These are phyloP conservation scores for Campoplex nolae DNA, from an alignment of 2,888 invertebrate species.

Conservation along the genomic window DNA sequence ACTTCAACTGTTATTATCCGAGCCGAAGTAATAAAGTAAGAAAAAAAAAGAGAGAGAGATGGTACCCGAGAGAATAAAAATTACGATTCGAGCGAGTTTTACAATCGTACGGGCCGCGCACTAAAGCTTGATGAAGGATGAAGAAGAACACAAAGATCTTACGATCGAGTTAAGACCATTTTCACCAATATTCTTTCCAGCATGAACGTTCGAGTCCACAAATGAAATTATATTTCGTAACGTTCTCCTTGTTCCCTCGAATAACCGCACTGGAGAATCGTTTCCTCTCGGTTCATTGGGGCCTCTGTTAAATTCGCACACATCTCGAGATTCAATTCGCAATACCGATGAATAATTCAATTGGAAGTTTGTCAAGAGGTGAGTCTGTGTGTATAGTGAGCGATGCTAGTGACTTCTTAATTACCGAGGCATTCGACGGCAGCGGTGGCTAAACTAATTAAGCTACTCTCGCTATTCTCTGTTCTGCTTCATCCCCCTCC, in stretches of 20 bases:
- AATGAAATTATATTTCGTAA: conserved; percentile 44
- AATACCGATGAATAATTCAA: conserved; percentile 65
- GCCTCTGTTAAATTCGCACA: conserved; percentile 29
- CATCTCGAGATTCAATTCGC: conserved; percentile 49
- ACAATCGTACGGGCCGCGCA: conserved; percentile 2
- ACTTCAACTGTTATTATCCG: conserved; percentile 12
- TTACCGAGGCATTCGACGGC: conserved; percentile 61
- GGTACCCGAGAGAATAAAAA: conserved; percentile 9
- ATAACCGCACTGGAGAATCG: conserved; percentile 4
- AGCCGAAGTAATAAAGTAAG: conserved; percentile 21
- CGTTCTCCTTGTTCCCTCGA: neutral
- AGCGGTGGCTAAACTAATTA: conserved; percentile 64
- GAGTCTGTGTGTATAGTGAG: conserved; percentile 11
- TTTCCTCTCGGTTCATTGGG: neutral
- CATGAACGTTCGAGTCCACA: conserved; percentile 3
- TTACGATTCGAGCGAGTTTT: conserved; percentile 46
- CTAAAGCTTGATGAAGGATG: conserved; percentile 8
- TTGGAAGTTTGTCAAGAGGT: conserved; percentile 53
- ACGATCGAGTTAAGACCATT: conserved; percentile 33
- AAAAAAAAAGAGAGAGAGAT: conserved; percentile 4
- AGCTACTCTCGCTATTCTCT: conserved; percentile 55
- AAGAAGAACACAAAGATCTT: conserved; percentile 21
- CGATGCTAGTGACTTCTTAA: conserved; percentile 62
- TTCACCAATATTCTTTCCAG: conserved; percentile 15
- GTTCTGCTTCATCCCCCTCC: neutral